A percentile compares a stretch with the other conserved stretches of the same genome.
phyloP scores from a whole-genome alignment of 2,888 invertebrate species.

The Athrips mouffetella region DNA sequence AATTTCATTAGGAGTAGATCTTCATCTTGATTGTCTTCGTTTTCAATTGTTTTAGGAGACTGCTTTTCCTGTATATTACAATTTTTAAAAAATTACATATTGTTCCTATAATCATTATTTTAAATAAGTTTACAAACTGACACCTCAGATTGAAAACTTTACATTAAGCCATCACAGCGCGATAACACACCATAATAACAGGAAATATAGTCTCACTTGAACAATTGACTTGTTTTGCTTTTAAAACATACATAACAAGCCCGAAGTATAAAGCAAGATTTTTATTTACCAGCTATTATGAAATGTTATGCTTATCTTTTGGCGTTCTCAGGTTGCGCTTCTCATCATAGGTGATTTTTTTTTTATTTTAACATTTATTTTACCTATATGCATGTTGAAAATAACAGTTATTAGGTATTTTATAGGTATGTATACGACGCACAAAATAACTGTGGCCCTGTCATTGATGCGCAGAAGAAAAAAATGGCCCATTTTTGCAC shows the following conservation, averaged over 20 bases:
- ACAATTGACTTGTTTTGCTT: conserved; percentile 31
- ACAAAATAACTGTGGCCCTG: too few relatives aligned
- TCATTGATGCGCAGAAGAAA: too few relatives aligned
- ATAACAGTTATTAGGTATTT: too few relatives aligned
- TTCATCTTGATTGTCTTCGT: conserved; percentile 63
- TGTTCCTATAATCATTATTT: not conserved
- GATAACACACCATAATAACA: conserved; percentile 43
- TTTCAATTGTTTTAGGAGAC: conserved; percentile 34
- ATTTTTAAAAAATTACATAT: not conserved
- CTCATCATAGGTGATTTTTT: conserved; percentile 47
- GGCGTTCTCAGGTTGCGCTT: conserved; percentile 46
- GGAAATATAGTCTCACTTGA: conserved; percentile 26
- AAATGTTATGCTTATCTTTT: conserved; percentile 35
- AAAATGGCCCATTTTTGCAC: too few relatives aligned
- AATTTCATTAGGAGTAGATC: conserved; percentile 51
- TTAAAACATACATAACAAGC: conserved; percentile 29
- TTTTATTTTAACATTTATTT: too few relatives aligned
- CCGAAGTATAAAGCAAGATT: conserved; percentile 27
- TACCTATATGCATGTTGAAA: too few relatives aligned
- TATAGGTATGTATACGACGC: too few relatives aligned
- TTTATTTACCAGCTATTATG: conserved; percentile 30
- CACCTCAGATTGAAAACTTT: conserved; percentile 76
- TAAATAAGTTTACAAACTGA: not conserved
- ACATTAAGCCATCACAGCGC: conserved; percentile 55
- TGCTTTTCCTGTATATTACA: conserved; percentile 31